phyloP scores from a whole-genome alignment of 2,113 vertebrate genomes.

The Fukomys damarensis region DNA sequence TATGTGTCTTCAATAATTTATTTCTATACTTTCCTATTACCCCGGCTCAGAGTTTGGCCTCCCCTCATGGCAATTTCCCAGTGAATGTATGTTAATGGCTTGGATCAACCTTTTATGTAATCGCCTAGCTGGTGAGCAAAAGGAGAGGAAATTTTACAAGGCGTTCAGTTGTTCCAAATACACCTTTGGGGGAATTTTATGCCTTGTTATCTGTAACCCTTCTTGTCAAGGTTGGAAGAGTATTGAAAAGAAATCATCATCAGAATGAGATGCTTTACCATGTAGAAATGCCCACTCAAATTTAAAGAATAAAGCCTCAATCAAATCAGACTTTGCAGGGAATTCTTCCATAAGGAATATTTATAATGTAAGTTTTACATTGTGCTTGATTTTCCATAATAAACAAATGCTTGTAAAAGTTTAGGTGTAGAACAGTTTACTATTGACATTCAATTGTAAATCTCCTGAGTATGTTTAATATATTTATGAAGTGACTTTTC shows the following conservation, averaged over 20 bases:
- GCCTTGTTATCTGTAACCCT: conserved; percentile 46
- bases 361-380: not conserved
- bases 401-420: not conserved
- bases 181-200: not conserved
- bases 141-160: conserved; percentile 39
- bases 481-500: not conserved
- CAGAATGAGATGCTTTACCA: conserved; percentile 48
- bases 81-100: not conserved
- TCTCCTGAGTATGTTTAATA: conserved; percentile 7
- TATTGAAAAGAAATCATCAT: conserved; percentile 59
- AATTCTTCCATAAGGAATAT: not conserved
- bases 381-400: not conserved
- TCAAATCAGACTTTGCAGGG: not conserved
- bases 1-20: not conserved
- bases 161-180: conserved; percentile 42
- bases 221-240: conserved; percentile 43
- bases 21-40: not conserved
- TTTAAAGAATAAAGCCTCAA: conserved; percentile 18
- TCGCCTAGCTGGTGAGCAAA: not conserved
- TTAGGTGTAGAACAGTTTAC: not conserved
- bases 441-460: not conserved
- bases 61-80: not conserved
- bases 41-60: not conserved
- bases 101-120: not conserved
- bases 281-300: not conserved